Conservation (phyloP, 2,797 vertebrate species). For the Sternotherus odoratus region DNA sequence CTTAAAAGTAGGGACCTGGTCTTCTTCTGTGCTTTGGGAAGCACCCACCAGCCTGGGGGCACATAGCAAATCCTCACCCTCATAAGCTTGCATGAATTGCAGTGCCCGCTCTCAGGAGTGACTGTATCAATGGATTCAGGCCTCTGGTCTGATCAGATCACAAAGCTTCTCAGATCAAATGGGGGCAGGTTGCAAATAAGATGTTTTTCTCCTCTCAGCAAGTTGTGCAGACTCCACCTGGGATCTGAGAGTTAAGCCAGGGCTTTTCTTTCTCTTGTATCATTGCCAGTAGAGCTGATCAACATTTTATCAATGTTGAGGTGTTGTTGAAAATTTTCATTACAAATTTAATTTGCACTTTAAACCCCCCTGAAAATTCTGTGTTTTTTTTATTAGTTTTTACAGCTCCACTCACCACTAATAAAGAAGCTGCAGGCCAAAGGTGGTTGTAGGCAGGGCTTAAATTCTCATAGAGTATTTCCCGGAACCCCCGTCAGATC, state of each 20-base stretch:
- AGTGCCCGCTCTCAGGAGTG: background rate
- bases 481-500: too few species aligned
- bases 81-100: background rate
- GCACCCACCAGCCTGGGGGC: background rate
- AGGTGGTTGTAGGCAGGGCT: background rate
- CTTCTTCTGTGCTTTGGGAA: background rate
- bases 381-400: background rate
- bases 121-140: background rate
- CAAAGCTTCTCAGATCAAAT: background rate
- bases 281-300: background rate
- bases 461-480: too few species aligned
- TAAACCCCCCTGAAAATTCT: background rate
- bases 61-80: background rate
- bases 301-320: background rate
- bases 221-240: background rate
- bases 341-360: background rate
- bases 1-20: background rate
- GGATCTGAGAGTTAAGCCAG: background rate
- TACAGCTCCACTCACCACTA: background rate
- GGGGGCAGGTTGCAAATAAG: rapidly evolving
- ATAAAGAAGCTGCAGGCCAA: background rate
- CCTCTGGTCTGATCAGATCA: background rate
- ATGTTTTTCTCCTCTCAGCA: background rate
- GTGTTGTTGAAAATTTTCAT: background rate
- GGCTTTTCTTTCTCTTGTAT: background rate